Conservation (phyloP, 2,888 invertebrate species). For the Pomacea canaliculata region DNA sequence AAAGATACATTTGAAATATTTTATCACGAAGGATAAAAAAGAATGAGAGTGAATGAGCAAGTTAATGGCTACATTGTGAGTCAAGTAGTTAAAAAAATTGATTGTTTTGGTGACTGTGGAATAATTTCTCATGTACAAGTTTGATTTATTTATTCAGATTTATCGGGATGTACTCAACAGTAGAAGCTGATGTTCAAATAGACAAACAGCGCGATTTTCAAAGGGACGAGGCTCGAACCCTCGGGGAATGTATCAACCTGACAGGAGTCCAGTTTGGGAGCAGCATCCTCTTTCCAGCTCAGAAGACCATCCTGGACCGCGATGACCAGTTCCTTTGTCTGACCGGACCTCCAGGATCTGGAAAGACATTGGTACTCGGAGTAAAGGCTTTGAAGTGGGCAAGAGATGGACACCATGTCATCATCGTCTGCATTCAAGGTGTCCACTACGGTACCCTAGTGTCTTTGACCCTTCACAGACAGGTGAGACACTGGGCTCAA, state of each 20-base stretch:
- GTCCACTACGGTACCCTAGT: not conserved
- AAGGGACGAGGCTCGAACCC: not conserved
- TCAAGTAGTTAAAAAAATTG: too few relatives aligned
- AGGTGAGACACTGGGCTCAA: not conserved
- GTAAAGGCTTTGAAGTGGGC: not conserved
- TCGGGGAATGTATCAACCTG: not conserved
- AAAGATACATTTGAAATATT: too few relatives aligned
- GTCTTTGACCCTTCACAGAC: not conserved
- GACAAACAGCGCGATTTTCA: not conserved
- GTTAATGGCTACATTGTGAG: too few relatives aligned
- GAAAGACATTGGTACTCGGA: not conserved
- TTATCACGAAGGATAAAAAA: too few relatives aligned
- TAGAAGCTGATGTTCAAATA: not conserved
- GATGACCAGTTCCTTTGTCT: not conserved
- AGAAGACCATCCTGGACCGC: not conserved
- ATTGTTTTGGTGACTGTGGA: too few relatives aligned
- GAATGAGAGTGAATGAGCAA: too few relatives aligned
- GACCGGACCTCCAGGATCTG: not conserved
- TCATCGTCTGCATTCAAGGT: not conserved
- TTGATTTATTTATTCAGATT: not conserved
- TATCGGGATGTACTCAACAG: not conserved
- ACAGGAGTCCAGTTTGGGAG: not conserved
- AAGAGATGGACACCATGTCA: not conserved
- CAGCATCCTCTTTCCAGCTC: conserved; percentile 1
- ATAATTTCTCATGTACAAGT: too few relatives aligned